Base-by-base conservation (phyloP, 2,797 vertebrate genomes). In the Myripristis jacobus region DNA sequence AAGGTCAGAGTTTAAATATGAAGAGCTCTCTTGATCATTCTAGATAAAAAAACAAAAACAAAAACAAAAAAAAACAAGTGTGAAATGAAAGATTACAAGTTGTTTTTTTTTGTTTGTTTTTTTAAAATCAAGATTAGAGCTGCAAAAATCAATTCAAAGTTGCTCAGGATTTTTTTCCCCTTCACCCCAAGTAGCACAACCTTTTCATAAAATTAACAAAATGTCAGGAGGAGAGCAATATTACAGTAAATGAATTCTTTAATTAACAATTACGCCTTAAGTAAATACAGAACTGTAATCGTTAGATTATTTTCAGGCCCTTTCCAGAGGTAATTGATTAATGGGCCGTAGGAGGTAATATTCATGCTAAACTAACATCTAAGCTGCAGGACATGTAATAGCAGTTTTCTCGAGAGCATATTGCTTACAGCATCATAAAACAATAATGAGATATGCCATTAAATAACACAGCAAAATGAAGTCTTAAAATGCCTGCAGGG, bases 371-470 rank as follows among this genome's bases (percentile, higher is more conserved):
- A 85, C 85, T 90, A 88, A 91, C 75, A 89, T 87, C 87, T 73
- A 70, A 82, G 85, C 88, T 89, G 85, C 75, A 81, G 81, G 88
- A 89, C 79, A 82, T 83, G 76, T 77, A 83, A 82, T 65, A 68
- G 84, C 64, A 65, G 68, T 85, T 90, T 91, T 88, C 81, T 71
- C 65, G 63, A 68, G 55, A 86, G 75, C 74, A 79, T 86, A 88
- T 86, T 90, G 91, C 90, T 92, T 88, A 87, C 88, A 88, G 89
- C 87, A 80, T 89, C 85, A 91, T 91, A 91, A 92, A 92, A 91
- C 82, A 85, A 83, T 90, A 91, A 92, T 90, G 86, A 91, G 86
- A 91, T 89, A 81, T 86, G 85, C 80, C 77, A 89, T 91, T 91
- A 91, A 91, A 88, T 90, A 90, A 89, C 81, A 82, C 74, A 77